Conservation (phyloP, 2,113 vertebrate genomes). For the Nansenia antarctica region DNA sequence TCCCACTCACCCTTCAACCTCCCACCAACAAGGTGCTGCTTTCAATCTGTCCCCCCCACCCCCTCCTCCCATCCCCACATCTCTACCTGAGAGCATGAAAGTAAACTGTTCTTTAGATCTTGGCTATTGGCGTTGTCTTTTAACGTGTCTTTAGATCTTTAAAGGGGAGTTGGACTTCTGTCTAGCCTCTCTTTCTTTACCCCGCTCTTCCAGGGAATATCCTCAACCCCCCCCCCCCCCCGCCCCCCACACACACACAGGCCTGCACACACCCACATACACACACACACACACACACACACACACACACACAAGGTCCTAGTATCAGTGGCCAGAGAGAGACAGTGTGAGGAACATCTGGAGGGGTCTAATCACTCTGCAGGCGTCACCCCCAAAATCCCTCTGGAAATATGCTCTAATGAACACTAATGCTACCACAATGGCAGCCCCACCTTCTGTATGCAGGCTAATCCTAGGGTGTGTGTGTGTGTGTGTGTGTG, state of each 20-base stretch:
- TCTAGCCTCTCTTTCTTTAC: background rate
- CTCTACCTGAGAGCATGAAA: constrained; percentile 36
- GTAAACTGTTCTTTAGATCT: constrained; percentile 27
- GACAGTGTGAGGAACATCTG: constrained; percentile 59
- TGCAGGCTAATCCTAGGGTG: constrained; percentile 55
- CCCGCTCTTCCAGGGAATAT: background rate
- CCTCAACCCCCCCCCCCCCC: background rate
- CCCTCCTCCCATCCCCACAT: background rate
- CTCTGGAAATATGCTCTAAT: constrained; percentile 60
- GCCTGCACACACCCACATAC: background rate
- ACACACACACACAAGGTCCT: constrained; percentile 18
- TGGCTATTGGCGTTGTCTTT: constrained; percentile 18
- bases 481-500: constrained; percentile 28
- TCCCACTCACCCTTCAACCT: background rate
- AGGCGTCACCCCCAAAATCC: constrained; percentile 39
- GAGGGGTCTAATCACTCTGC: constrained; percentile 47
- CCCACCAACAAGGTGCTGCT: constrained; percentile 8
- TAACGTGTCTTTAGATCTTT: constrained; percentile 1
- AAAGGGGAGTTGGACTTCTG: constrained; percentile 12
- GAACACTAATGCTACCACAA: constrained; percentile 61
- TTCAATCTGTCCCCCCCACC: constrained; percentile 4
- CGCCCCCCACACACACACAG: background rate
- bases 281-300: background rate
- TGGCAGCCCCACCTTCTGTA: constrained; percentile 51
- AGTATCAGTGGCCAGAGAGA: constrained; percentile 24